These are phyloP conservation scores for Drosophila fulvimacula DNA, from an alignment of 2,888 invertebrate species.

Conservation along the genomic window DNA sequence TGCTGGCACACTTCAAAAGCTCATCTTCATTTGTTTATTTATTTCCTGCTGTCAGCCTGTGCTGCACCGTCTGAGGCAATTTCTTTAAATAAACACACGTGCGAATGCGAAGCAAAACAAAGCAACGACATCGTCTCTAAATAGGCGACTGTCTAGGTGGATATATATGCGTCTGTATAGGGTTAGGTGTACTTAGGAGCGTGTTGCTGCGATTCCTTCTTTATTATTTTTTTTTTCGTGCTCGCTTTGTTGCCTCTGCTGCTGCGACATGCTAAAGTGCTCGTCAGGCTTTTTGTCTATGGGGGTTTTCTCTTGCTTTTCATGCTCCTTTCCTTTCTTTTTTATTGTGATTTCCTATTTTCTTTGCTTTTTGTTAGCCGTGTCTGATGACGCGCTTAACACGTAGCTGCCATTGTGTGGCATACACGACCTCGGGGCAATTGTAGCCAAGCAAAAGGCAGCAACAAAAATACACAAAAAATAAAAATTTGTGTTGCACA, in stretches of 20 bases:
- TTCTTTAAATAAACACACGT: conserved; percentile 83
- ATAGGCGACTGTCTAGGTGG: conserved; percentile 59
- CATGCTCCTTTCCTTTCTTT: neutral
- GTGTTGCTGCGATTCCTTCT: conserved; percentile 42
- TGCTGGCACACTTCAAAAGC: conserved; percentile 73
- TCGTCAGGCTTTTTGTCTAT: conserved; percentile 76
- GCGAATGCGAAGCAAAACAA: conserved; percentile 65
- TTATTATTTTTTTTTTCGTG: conserved; percentile 20
- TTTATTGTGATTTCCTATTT: conserved; percentile 15
- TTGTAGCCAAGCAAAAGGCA: conserved; percentile 18
- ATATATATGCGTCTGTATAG: conserved; percentile 18
- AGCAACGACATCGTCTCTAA: conserved; percentile 56
- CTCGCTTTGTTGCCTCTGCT: conserved; percentile 60
- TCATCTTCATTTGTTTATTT: conserved; percentile 82
- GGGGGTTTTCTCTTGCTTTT: conserved; percentile 29
- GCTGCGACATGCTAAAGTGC: conserved; percentile 77
- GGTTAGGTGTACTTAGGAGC: conserved; percentile 36
- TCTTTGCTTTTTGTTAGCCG: conserved; percentile 28
- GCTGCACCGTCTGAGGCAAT: conserved; percentile 74
- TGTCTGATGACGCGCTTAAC: conserved; percentile 76
- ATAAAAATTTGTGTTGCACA: conserved; percentile 34
- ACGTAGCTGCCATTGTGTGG: conserved; percentile 76
- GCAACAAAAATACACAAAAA: neutral
- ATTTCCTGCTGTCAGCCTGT: conserved; percentile 61
- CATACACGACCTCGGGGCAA: conserved; percentile 67